Conservation (phyloP, 2,888 invertebrate genomes). For the Leptopilina drosophilae region DNA sequence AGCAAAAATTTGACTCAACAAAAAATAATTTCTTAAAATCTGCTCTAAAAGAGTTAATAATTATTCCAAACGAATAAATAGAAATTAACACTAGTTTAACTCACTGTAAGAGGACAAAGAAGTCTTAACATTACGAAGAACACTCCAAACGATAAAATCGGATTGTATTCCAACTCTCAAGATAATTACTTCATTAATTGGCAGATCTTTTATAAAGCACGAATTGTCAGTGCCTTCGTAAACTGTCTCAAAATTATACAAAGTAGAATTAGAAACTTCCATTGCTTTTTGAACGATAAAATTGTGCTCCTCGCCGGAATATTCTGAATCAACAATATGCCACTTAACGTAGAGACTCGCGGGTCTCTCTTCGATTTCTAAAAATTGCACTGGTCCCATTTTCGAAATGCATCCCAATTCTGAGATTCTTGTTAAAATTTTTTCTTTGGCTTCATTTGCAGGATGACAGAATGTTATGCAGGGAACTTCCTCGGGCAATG, state of each 20-base stretch:
- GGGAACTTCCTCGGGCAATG: constrained; percentile 79
- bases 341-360: constrained; percentile 79
- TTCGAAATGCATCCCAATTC: constrained; percentile 62
- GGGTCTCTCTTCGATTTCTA: constrained; percentile 78
- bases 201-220: constrained; percentile 78
- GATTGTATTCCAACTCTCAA: constrained; percentile 79
- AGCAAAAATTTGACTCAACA: too few relatives aligned
- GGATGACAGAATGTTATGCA: constrained; percentile 78
- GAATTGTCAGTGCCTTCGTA: constrained; percentile 78
- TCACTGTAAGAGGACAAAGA: constrained; percentile 77
- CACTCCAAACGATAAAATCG: constrained; percentile 79
- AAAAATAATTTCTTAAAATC: too few relatives aligned
- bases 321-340: constrained; percentile 76
- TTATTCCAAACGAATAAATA: not conserved
- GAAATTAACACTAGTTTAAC: constrained; percentile 30
- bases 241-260: constrained; percentile 71
- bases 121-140: constrained; percentile 77
- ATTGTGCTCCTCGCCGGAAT: constrained; percentile 75
- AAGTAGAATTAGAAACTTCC: constrained; percentile 71
- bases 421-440: constrained; percentile 57
- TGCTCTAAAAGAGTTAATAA: too few relatives aligned
- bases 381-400: constrained; percentile 76
- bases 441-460: constrained; percentile 68
- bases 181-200: constrained; percentile 77
- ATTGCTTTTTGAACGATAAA: constrained; percentile 77